Conservation (phyloP, 2,797 vertebrate species). For the Cuculus canorus region DNA sequence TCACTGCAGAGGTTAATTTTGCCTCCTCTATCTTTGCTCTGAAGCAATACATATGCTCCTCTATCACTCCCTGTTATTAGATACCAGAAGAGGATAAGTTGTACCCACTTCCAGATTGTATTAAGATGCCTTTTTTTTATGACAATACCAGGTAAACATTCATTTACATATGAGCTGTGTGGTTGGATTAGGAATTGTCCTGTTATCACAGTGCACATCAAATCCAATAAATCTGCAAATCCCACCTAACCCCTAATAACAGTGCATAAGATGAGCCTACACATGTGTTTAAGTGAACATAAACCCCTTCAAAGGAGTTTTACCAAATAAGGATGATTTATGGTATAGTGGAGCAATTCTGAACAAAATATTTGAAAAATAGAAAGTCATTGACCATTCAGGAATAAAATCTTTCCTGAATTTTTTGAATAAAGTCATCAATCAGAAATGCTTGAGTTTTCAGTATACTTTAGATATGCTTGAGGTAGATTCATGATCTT, state of each 20-base stretch:
- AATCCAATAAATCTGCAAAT: neutral
- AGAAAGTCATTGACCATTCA: neutral
- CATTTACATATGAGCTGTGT: neutral
- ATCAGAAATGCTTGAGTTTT: neutral
- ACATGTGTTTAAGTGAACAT: neutral
- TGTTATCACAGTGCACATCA: accelerated
- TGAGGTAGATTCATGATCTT: neutral
- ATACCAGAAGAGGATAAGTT: neutral
- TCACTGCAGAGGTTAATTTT: neutral
- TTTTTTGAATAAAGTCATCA: neutral
- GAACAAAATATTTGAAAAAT: neutral
- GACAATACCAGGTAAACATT: neutral
- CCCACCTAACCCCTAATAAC: neutral
- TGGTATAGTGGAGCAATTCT: neutral
- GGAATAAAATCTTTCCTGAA: neutral
- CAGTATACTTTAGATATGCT: neutral
- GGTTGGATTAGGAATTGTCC: neutral
- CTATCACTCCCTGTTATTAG: neutral
- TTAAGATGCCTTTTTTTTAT: neutral
- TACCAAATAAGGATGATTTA: neutral
- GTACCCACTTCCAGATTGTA: neutral
- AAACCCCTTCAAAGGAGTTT: neutral
- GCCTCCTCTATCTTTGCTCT: neutral
- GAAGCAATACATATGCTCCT: accelerated
- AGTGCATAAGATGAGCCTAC: neutral